phyloP scores from a whole-genome alignment of 2,888 invertebrate genomes.

The Oasisia sp. region DNA sequence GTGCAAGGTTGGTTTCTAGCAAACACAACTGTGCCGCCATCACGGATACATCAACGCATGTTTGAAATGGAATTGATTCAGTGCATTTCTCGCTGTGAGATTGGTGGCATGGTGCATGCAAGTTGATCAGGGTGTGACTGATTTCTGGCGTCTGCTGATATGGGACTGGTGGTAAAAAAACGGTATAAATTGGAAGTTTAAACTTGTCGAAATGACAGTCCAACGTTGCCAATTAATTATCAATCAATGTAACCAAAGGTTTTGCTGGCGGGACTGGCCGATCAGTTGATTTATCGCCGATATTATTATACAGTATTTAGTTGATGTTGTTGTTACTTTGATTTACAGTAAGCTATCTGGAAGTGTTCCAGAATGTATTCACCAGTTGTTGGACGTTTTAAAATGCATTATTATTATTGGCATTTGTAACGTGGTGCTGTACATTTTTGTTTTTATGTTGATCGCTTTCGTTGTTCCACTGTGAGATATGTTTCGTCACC shows the following conservation, averaged over 20 bases:
- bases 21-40: background rate
- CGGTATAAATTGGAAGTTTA: background rate
- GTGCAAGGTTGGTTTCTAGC: background rate
- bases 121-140: background rate
- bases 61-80: background rate
- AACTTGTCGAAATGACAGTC: background rate
- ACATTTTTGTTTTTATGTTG: background rate
- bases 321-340: no score
- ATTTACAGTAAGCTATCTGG: background rate
- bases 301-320: background rate
- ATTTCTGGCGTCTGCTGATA: background rate
- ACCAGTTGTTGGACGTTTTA: background rate
- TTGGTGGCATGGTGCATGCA: background rate
- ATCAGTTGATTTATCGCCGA: background rate
- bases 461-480: background rate
- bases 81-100: background rate
- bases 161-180: background rate
- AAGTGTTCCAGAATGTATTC: background rate
- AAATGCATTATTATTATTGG: background rate
- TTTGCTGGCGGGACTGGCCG: background rate
- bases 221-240: background rate
- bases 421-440: background rate
- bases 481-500: background rate
- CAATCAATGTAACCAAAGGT: background rate
- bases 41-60: background rate